A percentile compares a stretch with the other conserved stretches of the same genome.
Evolutionary conservation across 2,113 vertebrate genomes (phyloP).

Genomic region (Copsychus sechellarum): DNA sequence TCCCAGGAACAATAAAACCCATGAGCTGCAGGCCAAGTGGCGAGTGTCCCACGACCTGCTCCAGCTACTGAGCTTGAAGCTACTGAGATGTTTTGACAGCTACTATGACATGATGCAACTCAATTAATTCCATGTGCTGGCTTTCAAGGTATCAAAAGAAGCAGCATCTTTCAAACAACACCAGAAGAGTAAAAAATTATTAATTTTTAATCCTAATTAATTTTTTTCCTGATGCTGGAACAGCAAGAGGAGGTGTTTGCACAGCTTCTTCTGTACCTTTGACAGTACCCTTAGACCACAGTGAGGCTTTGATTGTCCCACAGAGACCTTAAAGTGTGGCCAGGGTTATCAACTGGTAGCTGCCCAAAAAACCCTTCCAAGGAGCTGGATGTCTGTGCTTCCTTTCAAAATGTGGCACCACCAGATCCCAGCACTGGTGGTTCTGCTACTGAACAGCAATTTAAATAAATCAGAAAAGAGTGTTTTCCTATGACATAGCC

Average conservation of each 20-base stretch:
- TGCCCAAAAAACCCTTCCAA: neutral
- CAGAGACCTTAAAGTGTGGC: neutral
- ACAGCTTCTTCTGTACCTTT: neutral
- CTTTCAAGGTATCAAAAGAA: slow-evolving; percentile 9
- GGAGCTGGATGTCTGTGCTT: neutral
- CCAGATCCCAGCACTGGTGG: neutral
- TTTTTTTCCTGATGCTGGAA: neutral
- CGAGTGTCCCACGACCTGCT: neutral
- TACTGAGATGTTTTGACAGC: neutral
- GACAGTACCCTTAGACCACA: neutral
- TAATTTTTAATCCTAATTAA: neutral
- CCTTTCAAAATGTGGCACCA: neutral
- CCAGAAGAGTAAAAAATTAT: neutral
- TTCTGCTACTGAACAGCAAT: neutral
- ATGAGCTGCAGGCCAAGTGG: slow-evolving; percentile 27
- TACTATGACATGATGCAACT: neutral
- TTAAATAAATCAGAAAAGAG: neutral
- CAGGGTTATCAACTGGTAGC: neutral
- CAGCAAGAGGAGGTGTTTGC: neutral
- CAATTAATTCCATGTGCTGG: slow-evolving; percentile 6
- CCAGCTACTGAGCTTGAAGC: slow-evolving; percentile 15
- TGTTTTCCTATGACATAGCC: neutral
- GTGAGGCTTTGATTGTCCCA: neutral
- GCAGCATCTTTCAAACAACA: neutral
- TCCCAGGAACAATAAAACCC: slow-evolving; percentile 25